Conservation (phyloP, 1,140 invertebrate species). For the Bombus superbus region DNA sequence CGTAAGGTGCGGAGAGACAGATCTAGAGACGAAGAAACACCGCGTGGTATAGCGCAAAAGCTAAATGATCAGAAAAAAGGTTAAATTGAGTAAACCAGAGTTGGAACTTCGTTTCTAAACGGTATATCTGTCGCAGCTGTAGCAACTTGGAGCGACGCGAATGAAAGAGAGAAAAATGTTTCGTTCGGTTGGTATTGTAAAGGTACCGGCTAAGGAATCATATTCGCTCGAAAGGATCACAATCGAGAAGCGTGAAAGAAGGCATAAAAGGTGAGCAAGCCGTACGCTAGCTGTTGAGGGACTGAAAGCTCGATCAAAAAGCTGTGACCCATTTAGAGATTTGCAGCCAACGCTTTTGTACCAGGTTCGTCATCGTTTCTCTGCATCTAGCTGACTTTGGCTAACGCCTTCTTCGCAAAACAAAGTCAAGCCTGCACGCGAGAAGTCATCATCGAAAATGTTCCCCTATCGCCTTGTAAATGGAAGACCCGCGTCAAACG, state of each 20-base stretch:
- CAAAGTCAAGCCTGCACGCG: background rate
- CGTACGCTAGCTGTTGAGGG: constrained; percentile 1
- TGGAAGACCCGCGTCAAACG: background rate
- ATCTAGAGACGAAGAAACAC: too few species aligned
- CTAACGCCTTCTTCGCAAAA: too few species aligned
- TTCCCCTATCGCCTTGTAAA: background rate
- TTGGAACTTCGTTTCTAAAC: background rate
- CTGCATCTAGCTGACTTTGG: background rate
- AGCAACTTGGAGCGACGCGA: background rate
- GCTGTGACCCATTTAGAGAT: constrained; percentile 44
- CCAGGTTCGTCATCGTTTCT: background rate
- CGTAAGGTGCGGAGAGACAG: too few species aligned
- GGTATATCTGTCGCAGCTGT: too few species aligned
- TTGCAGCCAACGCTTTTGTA: background rate
- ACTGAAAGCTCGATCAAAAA: constrained; percentile 48
- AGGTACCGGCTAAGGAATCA: constrained; percentile 33
- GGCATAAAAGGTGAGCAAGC: constrained; percentile 26
- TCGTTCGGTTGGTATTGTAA: constrained; percentile 1
- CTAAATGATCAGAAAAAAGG: background rate
- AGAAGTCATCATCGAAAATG: background rate
- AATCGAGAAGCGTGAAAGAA: constrained; percentile 44
- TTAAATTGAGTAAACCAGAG: background rate
- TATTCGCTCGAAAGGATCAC: constrained; percentile 38
- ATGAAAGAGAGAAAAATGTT: background rate
- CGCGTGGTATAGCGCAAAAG: background rate